Evolutionary conservation across 1,140 invertebrate genomes (phyloP).

Genomic region (Temnothorax longispinosus): DNA sequence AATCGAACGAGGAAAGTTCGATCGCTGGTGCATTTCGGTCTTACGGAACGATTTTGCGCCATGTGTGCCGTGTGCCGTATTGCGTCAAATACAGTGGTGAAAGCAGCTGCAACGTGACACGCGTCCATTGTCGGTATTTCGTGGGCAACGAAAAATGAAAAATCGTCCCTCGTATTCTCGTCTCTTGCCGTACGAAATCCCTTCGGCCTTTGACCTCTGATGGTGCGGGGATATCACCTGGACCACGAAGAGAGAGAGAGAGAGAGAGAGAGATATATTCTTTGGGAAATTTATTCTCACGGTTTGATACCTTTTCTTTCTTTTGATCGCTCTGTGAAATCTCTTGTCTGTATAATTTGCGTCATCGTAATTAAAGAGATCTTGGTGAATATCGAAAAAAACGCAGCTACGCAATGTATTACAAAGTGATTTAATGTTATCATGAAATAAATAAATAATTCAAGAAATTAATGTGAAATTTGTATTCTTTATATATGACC

Average conservation of each 20-base stretch:
- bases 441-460: neutral
- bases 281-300: conserved; percentile 25
- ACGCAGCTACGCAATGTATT: neutral
- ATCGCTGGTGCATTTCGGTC: conserved; percentile 75
- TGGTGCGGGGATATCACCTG: conserved; percentile 79
- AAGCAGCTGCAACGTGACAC: conserved; percentile 84
- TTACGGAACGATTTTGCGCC: conserved; percentile 76
- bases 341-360: neutral
- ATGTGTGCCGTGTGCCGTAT: conserved; percentile 81
- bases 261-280: no score
- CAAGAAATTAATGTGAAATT: neutral
- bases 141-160: conserved; percentile 85
- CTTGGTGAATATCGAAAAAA: neutral
- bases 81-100: conserved; percentile 80
- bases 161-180: conserved; percentile 76
- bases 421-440: neutral
- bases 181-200: conserved; percentile 9
- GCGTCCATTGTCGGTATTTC: conserved; percentile 85
- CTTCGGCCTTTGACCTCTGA: conserved; percentile 29
- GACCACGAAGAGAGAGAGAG: conserved; percentile 50
- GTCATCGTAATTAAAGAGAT: neutral
- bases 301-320: neutral
- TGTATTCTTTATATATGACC: neutral
- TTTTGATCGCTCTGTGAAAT: neutral
- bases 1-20: neutral